Evolutionary conservation across 2,797 vertebrate species (phyloP).

Genomic region (Microctenopoma lineatum): DNA sequence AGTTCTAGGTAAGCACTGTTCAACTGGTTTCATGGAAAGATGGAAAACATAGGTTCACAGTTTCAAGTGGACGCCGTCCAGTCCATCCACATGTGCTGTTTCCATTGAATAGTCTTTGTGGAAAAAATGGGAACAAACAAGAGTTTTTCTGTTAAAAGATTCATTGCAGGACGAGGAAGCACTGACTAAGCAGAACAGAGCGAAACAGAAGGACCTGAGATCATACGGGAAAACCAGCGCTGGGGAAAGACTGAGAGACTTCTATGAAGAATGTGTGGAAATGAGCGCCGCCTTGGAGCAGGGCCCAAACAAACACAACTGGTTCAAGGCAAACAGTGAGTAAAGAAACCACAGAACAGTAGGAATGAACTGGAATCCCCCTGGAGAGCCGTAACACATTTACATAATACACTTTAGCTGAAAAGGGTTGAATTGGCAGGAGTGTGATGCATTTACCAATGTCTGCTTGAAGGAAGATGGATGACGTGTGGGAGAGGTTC

Average conservation of each 20-base stretch:
- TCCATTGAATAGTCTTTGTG: slow-evolving; percentile 54
- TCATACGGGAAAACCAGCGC: slow-evolving; percentile 78
- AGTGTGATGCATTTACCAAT: slow-evolving; percentile 44
- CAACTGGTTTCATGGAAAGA: slow-evolving; percentile 16
- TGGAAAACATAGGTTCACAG: slow-evolving; percentile 23
- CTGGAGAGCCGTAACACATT: slow-evolving; percentile 68
- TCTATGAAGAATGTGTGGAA: slow-evolving; percentile 84
- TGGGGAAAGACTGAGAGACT: slow-evolving; percentile 78
- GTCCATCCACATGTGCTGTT: slow-evolving; percentile 51
- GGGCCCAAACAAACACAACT: slow-evolving; percentile 80
- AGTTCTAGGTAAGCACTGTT: slow-evolving; percentile 65
- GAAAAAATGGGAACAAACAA: slow-evolving; percentile 41
- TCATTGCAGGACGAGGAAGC: slow-evolving; percentile 75
- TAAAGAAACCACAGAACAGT: slow-evolving; percentile 67
- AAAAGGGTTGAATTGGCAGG: slow-evolving; percentile 54
- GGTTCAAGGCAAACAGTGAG: slow-evolving; percentile 86
- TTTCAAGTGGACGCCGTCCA: slow-evolving; percentile 46
- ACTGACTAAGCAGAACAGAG: slow-evolving; percentile 71
- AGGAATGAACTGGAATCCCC: slow-evolving; percentile 62
- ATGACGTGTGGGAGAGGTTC: slow-evolving; percentile 41
- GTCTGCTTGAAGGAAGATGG: slow-evolving; percentile 44
- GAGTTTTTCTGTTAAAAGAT: slow-evolving; percentile 71
- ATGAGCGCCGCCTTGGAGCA: slow-evolving; percentile 76
- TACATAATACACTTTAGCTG: slow-evolving; percentile 67
- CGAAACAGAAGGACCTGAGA: slow-evolving; percentile 61